Conservation (phyloP, 2,797 vertebrate species). For the Girardinus metallicus region DNA sequence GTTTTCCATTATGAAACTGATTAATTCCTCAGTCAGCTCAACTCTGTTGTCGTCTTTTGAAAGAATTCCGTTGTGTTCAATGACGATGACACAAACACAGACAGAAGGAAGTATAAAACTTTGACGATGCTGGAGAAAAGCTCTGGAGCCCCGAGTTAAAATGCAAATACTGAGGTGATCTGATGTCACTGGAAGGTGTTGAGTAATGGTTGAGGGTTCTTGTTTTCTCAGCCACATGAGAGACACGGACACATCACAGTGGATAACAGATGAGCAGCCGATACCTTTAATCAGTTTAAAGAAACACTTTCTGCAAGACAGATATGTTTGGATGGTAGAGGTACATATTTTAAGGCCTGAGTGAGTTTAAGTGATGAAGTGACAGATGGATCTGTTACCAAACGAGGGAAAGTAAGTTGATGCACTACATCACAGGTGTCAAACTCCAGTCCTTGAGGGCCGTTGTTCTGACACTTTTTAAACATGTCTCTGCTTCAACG, state of each 20-base stretch:
- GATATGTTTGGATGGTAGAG: neutral
- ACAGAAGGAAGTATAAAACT: neutral
- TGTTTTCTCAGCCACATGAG: neutral
- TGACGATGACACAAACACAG: neutral
- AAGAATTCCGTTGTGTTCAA: neutral
- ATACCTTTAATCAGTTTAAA: neutral
- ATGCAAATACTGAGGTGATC: neutral
- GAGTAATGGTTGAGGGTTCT: neutral
- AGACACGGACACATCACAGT: neutral
- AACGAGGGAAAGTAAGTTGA: neutral
- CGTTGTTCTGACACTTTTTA: neutral
- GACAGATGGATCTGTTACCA: neutral
- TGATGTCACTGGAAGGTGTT: neutral
- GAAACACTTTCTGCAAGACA: neutral
- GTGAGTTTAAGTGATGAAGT: neutral
- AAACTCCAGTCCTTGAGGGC: neutral
- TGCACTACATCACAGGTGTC: neutral
- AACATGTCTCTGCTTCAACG: neutral
- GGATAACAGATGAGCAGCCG: neutral
- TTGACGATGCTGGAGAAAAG: neutral
- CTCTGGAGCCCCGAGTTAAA: neutral
- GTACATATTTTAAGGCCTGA: neutral
- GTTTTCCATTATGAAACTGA: neutral
- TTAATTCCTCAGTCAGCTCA: neutral
- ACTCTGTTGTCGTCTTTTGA: neutral